These are phyloP conservation scores for Cosmopolites sordidus DNA, from an alignment of 2,888 invertebrate species.

Conservation along the genomic window DNA sequence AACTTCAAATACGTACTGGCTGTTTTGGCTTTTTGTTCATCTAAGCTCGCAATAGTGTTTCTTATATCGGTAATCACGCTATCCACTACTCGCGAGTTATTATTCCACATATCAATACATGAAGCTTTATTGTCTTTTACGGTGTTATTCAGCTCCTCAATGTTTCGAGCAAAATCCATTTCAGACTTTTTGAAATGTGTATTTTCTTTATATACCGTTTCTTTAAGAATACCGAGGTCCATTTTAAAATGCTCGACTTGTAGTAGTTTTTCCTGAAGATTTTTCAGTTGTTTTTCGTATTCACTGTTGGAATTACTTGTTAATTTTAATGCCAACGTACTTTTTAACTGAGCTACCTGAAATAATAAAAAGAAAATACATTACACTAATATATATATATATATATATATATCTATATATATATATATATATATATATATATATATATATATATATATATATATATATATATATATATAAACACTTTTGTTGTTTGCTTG, in stretches of 20 bases:
- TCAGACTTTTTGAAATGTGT: constrained; percentile 30
- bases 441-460: no score
- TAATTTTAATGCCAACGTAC: constrained; percentile 46
- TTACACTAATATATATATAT: no score
- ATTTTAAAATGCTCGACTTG: constrained; percentile 36
- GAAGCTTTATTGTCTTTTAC: constrained; percentile 45
- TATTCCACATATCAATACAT: constrained; percentile 44
- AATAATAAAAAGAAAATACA: no score
- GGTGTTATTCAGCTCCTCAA: constrained; percentile 42
- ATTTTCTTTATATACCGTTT: constrained; percentile 39
- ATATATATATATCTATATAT: no score
- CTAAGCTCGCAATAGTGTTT: constrained; percentile 35
- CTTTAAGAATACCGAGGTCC: constrained; percentile 35
- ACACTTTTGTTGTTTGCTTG: no score
- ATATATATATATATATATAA: no score
- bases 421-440: no score
- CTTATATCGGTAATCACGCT: constrained; percentile 34
- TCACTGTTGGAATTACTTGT: constrained; percentile 27
- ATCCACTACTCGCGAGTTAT: constrained; percentile 42
- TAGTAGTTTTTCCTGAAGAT: constrained; percentile 33
- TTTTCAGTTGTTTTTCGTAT: constrained; percentile 29
- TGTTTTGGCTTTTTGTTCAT: constrained; percentile 50
- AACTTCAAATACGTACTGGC: constrained; percentile 32
- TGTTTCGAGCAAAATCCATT: constrained; percentile 32
- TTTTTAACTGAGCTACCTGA: constrained; percentile 31